Evolutionary conservation across 1,140 invertebrate genomes (phyloP), one percentile per base, ranked within the genome.

Genomic region (Drosophila yakuba): DNA sequence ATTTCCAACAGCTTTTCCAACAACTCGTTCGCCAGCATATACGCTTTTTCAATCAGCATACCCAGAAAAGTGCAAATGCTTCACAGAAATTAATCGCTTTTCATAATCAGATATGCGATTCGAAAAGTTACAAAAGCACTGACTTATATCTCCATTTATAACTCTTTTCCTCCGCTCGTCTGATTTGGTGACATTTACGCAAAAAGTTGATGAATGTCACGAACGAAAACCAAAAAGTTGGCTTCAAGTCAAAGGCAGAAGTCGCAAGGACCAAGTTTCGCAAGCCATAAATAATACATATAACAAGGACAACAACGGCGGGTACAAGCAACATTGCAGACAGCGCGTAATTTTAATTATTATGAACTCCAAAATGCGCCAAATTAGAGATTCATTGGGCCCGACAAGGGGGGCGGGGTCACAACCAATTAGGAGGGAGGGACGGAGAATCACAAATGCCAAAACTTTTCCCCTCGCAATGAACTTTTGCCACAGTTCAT

Each of bases 331-430:
- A 78, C 84, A 85, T 67, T 85, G 82, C 75, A 77, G 82, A 52
- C 68, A 69, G 51, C 63, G 82, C 78, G 64, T 88, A 83, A 89
- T 88, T 88, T 88, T 88, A 88, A 88, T 88, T 88, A 88, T 88
- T 76, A 89, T 88, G 83, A 86, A 81, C 68, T 82, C 74, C 45
- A 58, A 78, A 82, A 78, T 72, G 79, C 68, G 61, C 75, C 81
- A 88, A 88, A 88, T 89, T 86, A 88, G 75, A 88, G 72, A 86
- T 86, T 88, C 79, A 88, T 89, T 88, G 85, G 66, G 51, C 56
- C 55, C 47, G 64, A 59, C 64, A 32, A n/a, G 25, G n/a, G 48
- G 23, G 32, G 39, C 25, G 20, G 23, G 15, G 38, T 17, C 41
- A 28, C 25, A 47, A 64, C 20, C 64, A 71, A 71, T 69, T 50